Percentiles rank a stretch among this genome's conserved stretches.
These are phyloP conservation scores for Ptycholaimellus sp. DNA, from an alignment of 2,888 invertebrate genomes.

Conservation along the genomic window DNA sequence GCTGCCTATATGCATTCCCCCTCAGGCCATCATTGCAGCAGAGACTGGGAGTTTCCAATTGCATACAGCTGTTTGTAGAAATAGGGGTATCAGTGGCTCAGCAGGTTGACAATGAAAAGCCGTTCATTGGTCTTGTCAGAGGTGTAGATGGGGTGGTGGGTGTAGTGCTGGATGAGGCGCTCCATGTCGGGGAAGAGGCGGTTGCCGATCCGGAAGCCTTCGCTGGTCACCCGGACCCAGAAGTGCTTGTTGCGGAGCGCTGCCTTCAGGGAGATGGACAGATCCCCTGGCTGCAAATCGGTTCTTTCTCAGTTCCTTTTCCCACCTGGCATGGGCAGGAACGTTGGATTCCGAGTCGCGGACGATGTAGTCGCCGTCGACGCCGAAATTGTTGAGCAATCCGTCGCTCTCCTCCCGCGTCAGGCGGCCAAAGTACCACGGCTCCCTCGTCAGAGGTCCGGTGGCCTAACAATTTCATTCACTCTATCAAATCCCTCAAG, in stretches of 20 bases:
- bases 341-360: slow-evolving; percentile 97
- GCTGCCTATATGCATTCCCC: no score
- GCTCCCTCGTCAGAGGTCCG: slow-evolving; percentile 23
- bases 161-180: slow-evolving; percentile 90
- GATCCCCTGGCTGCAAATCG: slow-evolving; percentile 78
- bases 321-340: no score
- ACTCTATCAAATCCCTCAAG: no score
- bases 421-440: slow-evolving; percentile 92
- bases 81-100: slow-evolving; percentile 33
- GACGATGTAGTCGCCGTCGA: slow-evolving; percentile 93
- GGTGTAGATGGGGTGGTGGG: slow-evolving; percentile 92
- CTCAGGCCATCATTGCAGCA: no score
- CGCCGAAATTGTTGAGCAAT: slow-evolving; percentile 72
- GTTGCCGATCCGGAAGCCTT: slow-evolving; percentile 60
- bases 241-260: slow-evolving; percentile 96
- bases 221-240: slow-evolving; percentile 71
- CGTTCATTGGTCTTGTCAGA: slow-evolving; percentile 79
- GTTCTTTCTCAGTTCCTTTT: no score
- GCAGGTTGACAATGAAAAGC: slow-evolving; percentile 73
- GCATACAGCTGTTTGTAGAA: no score
- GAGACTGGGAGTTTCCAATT: no score
- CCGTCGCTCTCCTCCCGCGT: slow-evolving; percentile 85
- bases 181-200: slow-evolving; percentile 84
- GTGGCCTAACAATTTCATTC: no score
- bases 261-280: slow-evolving; percentile 87